Conservation (phyloP, 1,140 invertebrate species). For the Hyles vespertilio region DNA sequence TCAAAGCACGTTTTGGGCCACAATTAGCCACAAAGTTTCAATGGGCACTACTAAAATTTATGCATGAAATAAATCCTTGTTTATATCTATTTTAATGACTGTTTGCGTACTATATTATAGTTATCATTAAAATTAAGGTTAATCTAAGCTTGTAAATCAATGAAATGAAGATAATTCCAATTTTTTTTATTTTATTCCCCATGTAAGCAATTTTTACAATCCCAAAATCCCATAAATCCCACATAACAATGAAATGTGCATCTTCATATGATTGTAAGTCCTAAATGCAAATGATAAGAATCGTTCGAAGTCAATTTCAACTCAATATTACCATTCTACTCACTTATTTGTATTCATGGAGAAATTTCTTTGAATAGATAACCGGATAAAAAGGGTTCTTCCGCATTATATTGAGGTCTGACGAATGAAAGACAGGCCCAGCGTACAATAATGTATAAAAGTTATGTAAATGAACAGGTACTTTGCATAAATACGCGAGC, state of each 20-base stretch:
- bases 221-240: no score
- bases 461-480: constrained; percentile 7
- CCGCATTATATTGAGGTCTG: constrained; percentile 38
- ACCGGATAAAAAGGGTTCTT: constrained; percentile 42
- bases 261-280: constrained; percentile 14
- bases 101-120: no score
- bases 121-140: no score
- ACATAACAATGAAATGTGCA: constrained; percentile 10
- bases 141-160: no score
- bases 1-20: no score
- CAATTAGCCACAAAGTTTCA: no score
- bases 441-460: constrained; percentile 10
- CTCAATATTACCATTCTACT: constrained; percentile 39
- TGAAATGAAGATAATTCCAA: no score
- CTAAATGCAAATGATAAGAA: constrained; percentile 26
- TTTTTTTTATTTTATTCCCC: no score
- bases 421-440: constrained; percentile 31
- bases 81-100: no score
- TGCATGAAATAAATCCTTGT: no score
- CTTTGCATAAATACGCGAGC: constrained; percentile 6
- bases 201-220: no score
- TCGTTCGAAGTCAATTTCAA: constrained; percentile 37
- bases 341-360: constrained; percentile 45
- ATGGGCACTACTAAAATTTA: no score
- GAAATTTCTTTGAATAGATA: constrained; percentile 44